Base-by-base conservation (phyloP, 2,113 vertebrate genomes). In the Sinocyclocheilus anshuiensis region DNA sequence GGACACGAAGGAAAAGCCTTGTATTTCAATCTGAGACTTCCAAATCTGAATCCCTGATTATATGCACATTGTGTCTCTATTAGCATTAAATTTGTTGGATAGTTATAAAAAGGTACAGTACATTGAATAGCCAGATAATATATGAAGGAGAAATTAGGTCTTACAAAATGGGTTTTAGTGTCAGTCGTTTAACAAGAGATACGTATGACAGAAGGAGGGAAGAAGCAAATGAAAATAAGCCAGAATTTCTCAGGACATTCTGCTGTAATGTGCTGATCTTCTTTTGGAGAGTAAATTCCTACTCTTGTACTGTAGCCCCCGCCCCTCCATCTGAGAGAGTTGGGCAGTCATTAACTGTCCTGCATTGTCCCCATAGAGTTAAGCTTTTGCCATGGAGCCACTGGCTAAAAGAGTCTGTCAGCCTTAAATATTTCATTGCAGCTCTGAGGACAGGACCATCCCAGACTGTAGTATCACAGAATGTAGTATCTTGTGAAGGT, bases 371-470 rank as follows among this genome's bases (percentile, higher is more conserved):
- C 77, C 59, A 88, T 50, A 61, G 69, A 84, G 75, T 87, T 9
- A 57, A 76, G 91, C 88, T 86, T 88, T 90, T 87, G 90, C 42
- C 84, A 87, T 87, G 83, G 10, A 80, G 77, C 84, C 79, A 24
- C 33, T 45, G 89, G 85, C 78, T 76, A 82, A 77, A 86, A 89
- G 87, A 93, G 86, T 91, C 84, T 91, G 93, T 91, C 89, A 93
- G 92, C 88, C 91, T 94, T 95, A 92, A 95, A 95, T 96, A 96
- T 95, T 97, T 97, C 92, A 96, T 96, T 90, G 45, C 48, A 81
- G 69, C 20, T 76, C 45, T 57, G 45, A 84, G 77, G 36, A 65
- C 80, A 82, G 24, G 16, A 20, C 39, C 80, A 82, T 67, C 16
- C 50, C 80, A 69, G 39, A 50, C 80, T 16, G 67, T 81, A 69